phyloP scores from a whole-genome alignment of 2,888 invertebrate genomes.

The Pecten maximus region DNA sequence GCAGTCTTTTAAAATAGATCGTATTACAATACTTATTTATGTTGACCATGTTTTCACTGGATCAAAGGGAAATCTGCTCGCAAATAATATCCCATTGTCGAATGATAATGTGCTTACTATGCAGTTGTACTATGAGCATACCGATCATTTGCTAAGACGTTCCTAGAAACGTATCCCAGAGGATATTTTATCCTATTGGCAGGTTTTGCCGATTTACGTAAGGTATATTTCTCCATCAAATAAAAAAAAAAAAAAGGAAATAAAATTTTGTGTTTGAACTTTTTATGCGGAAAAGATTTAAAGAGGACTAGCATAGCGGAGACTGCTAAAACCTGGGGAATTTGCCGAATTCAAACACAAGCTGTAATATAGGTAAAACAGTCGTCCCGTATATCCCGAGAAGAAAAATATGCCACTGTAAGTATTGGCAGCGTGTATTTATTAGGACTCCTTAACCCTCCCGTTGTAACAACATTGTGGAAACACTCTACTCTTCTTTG shows the following conservation, averaged over 20 bases:
- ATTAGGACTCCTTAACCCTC: not conserved
- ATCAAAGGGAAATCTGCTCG: no score
- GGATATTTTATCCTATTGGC: not conserved
- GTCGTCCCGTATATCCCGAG: not conserved
- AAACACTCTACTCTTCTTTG: not conserved
- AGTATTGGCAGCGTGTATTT: not conserved
- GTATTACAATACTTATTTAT: no score
- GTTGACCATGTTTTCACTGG: no score
- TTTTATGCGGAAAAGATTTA: not conserved
- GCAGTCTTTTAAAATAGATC: no score
- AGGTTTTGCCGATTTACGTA: not conserved
- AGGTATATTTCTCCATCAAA: no score
- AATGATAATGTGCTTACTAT: no score
- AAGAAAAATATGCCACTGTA: not conserved
- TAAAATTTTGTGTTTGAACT: not conserved
- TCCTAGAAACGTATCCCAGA: not conserved
- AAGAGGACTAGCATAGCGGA: not conserved
- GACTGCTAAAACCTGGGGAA: not conserved
- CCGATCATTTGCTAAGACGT: not conserved
- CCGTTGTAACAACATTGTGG: not conserved
- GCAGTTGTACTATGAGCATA: not conserved
- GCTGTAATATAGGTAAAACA: not conserved
- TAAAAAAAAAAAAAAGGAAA: not conserved
- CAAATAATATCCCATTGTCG: no score
- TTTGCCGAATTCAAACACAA: not conserved